Evolutionary conservation across 2,888 invertebrate genomes (phyloP).

Genomic region (Cheilosia soror): DNA sequence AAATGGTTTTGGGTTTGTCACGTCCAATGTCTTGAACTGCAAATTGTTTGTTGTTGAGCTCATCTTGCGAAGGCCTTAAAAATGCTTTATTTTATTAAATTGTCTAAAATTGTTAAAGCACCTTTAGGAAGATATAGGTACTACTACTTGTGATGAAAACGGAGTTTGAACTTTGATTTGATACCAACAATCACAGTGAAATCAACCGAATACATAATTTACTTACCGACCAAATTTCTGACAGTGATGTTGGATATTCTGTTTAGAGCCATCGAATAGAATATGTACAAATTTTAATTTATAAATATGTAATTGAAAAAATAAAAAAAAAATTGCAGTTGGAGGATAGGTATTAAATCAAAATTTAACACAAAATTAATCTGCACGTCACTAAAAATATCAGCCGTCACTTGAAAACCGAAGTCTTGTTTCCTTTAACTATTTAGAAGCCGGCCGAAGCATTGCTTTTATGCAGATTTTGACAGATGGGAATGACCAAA

Average conservation of each 20-base stretch:
- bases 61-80: conserved; percentile 46
- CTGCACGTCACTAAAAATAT: too few relatives aligned
- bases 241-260: not conserved
- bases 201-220: not conserved
- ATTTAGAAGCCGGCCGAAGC: too few relatives aligned
- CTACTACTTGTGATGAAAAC: not conserved
- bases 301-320: not conserved
- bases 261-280: conserved; percentile 16
- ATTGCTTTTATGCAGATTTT: too few relatives aligned
- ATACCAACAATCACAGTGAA: not conserved
- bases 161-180: conserved; percentile 27
- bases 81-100: not conserved
- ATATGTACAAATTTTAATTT: not conserved
- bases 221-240: conserved; percentile 28
- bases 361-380: too few relatives aligned
- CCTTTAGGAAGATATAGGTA: not conserved
- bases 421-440: too few relatives aligned
- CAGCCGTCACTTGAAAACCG: too few relatives aligned
- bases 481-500: too few relatives aligned
- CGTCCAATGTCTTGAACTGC: conserved; percentile 78
- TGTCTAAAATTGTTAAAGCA: not conserved
- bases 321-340: not conserved
- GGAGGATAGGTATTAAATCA: too few relatives aligned
- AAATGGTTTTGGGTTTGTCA: conserved; percentile 84
- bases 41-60: conserved; percentile 52